Percentiles rank a stretch among this genome's conserved stretches.
Conservation (phyloP, 2,888 invertebrate species). For the Alcis repandata region DNA sequence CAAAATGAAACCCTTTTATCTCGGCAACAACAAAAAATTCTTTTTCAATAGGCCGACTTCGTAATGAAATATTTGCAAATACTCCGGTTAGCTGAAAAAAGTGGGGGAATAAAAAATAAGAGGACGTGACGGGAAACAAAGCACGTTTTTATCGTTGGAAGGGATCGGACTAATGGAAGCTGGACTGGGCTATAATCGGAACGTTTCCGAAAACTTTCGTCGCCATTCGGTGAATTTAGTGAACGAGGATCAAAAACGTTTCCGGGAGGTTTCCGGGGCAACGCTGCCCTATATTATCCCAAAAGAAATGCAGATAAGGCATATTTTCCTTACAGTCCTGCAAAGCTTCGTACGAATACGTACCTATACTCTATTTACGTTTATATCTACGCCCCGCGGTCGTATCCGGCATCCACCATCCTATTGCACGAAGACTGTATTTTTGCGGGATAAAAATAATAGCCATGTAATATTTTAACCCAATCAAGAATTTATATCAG, state of each 20-base stretch:
- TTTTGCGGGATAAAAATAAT: too few species aligned
- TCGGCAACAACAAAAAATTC: conserved; percentile 65
- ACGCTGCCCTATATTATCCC: conserved; percentile 31
- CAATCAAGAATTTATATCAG: too few species aligned
- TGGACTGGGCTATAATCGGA: conserved; percentile 61
- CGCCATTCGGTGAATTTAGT: conserved; percentile 37
- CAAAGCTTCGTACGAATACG: not conserved
- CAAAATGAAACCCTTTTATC: conserved; percentile 71
- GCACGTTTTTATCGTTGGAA: conserved; percentile 78
- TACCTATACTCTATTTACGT: not conserved
- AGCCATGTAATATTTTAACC: too few species aligned
- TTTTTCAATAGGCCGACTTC: conserved; percentile 71
- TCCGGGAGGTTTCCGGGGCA: conserved; percentile 24
- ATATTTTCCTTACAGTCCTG: conserved; percentile 20
- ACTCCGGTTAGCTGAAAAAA: conserved; percentile 68
- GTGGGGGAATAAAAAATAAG: conserved; percentile 75
- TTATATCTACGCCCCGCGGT: too few species aligned
- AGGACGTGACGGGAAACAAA: conserved; percentile 80
- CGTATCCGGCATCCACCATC: too few species aligned
- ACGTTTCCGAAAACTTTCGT: conserved; percentile 53
- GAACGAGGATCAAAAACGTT: conserved; percentile 46
- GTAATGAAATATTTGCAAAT: conserved; percentile 77
- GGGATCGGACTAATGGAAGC: conserved; percentile 76
- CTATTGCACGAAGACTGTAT: too few species aligned
- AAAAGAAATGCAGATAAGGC: conserved; percentile 33